Percentiles rank a stretch among this genome's conserved stretches.
Evolutionary conservation across 2,113 vertebrate genomes (phyloP).

Genomic region (Ovibos moschatus): DNA sequence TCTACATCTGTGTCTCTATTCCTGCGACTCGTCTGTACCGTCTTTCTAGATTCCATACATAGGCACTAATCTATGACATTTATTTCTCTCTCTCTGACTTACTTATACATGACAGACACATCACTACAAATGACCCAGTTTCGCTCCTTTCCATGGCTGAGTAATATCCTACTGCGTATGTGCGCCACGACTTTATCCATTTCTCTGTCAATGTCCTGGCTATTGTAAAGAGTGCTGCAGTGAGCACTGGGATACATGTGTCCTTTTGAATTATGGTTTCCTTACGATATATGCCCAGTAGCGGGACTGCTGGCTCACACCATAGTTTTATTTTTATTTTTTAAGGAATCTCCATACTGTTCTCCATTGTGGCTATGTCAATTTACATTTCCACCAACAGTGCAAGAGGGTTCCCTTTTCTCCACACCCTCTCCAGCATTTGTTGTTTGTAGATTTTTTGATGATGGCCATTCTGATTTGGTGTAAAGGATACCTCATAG

Average conservation of each 20-base stretch:
- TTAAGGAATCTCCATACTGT: not conserved
- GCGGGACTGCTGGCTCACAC: not conserved
- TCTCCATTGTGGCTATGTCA: not conserved
- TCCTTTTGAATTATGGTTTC: not conserved
- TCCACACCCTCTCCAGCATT: not conserved
- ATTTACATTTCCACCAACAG: not conserved
- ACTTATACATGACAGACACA: not conserved
- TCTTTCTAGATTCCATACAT: not conserved
- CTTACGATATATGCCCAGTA: not conserved
- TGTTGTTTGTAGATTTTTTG: not conserved
- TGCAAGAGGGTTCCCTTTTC: not conserved
- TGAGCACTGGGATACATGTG: not conserved
- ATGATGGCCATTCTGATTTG: not conserved
- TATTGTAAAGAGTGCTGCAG: not conserved
- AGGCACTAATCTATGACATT: not conserved
- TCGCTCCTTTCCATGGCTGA: not conserved
- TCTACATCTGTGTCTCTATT: not conserved
- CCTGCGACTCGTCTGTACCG: rapidly evolving
- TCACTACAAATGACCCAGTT: not conserved
- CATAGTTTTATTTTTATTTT: not conserved
- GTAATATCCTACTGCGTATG: not conserved
- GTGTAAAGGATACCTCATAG: not conserved
- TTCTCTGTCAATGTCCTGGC: not conserved
- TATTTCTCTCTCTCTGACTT: not conserved
- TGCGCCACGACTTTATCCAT: not conserved